Percentiles rank a stretch among this genome's conserved stretches.
Conservation (phyloP, 2,797 vertebrate genomes). For the Antennarius maculatus region DNA sequence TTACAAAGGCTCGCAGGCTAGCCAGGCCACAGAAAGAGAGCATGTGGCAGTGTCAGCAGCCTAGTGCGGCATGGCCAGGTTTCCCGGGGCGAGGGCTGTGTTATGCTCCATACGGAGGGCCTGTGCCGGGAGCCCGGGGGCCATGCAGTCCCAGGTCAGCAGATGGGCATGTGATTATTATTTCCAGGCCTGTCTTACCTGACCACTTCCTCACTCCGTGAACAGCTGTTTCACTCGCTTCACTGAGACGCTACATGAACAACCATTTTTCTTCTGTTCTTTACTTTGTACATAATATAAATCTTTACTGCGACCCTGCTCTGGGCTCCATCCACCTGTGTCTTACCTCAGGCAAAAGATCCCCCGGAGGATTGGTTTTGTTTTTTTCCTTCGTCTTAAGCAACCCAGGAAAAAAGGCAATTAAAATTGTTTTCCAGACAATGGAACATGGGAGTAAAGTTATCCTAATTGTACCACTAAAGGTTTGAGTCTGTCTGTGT, state of each 20-base stretch:
- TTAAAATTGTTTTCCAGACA: conserved; percentile 70
- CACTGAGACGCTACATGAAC: conserved; percentile 86
- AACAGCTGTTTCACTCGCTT: conserved; percentile 97
- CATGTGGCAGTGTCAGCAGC: conserved; percentile 88
- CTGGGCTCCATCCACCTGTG: conserved; percentile 95
- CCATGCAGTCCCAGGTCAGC: conserved; percentile 92
- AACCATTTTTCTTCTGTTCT: conserved; percentile 96
- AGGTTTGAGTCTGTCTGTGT: conserved; percentile 11
- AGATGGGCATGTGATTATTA: conserved; percentile 98
- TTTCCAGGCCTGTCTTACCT: conserved; percentile 94
- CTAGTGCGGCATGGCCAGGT: conserved; percentile 79
- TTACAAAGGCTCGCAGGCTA: conserved; percentile 46
- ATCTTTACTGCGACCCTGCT: conserved; percentile 95
- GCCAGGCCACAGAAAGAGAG: conserved; percentile 74
- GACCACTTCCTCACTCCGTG: conserved; percentile 93
- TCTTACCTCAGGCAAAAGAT: conserved; percentile 89
- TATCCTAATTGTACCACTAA: conserved; percentile 37
- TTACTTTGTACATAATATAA: conserved; percentile 93
- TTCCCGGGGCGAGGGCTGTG: conserved; percentile 81
- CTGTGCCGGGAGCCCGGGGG: conserved; percentile 89
- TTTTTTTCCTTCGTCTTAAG: conserved; percentile 52
- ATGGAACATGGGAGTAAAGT: conserved; percentile 51
- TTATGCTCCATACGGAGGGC: conserved; percentile 90
- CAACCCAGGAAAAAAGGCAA: conserved; percentile 49
- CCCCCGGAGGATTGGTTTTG: conserved; percentile 74